Evolutionary conservation across 2,888 invertebrate genomes (phyloP), one percentile per base, ranked within the genome.

Genomic region (Coleophora deauratella): DNA sequence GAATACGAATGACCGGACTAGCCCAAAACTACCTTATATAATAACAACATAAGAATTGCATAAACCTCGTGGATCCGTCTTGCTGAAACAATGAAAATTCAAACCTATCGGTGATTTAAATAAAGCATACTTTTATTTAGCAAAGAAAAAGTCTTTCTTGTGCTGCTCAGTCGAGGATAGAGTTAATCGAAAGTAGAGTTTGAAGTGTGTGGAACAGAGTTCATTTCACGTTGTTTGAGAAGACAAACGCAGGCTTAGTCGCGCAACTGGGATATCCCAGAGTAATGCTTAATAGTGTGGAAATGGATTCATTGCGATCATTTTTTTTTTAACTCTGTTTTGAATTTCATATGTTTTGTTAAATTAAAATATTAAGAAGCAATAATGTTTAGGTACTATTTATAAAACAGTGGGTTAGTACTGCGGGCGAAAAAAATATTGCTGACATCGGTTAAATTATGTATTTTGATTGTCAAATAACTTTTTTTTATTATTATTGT

Each of bases 11-110:
- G 81, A 55, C 59, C 64, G 44, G 46, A 52, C 55, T 52, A 54
- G 54, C 59, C 46, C 51, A 59, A 63, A 66, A 71, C 66, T 71
- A 76, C 57, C 80, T 84, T 85, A 84, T 85, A 84, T 84, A 84
- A 85, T 85, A 82, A 71, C 71, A 78, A 81, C 68, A 74, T 77
- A 79, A 80, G 72, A 82, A 78, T 85, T 85, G 84, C 84, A 85
- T 78, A 79, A 85, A 84, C 84, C 57, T 57, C 57, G 53, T 53
- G 59, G 54, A 72, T 69, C 71, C 68, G 70, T 62, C 54, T 66
- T 67, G 61, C 55, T 54, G 37, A 47, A 44, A 34, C 33, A 35
- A 10, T n/a, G 11, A 27, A 35, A 27, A 12, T 27, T 12, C n/a
- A 10, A 51, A 10, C 12, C 33, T 34, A 41, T 46, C 45, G 47